These are phyloP conservation scores for Scylla paramamosain DNA, from an alignment of 1,140 invertebrate species.

Conservation along the genomic window DNA sequence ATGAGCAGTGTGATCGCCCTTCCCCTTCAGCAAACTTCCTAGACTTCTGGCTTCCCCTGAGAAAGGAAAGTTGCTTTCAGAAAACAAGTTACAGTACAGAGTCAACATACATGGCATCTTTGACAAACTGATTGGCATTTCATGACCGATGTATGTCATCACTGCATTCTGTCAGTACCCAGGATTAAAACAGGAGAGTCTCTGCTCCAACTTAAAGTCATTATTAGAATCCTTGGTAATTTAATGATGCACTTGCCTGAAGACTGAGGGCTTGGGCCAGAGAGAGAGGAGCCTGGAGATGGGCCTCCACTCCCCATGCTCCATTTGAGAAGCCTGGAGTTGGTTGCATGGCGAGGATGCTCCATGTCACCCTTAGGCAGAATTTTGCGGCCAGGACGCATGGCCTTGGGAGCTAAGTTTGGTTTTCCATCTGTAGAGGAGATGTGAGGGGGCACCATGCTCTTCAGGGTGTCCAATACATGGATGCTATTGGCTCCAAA, in stretches of 20 bases:
- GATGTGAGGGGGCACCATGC: constrained; percentile 68
- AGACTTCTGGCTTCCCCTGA: constrained; percentile 65
- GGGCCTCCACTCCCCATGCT: constrained; percentile 47
- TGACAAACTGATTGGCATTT: no score
- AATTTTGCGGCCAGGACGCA: constrained; percentile 69
- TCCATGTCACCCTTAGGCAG: constrained; percentile 35
- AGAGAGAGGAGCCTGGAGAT: constrained; percentile 62
- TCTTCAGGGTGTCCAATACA: constrained; percentile 64
- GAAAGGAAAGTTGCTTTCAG: not conserved
- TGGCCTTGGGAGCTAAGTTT: constrained; percentile 45
- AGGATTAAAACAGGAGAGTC: no score
- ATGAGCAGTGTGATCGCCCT: not conserved
- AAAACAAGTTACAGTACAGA: not conserved
- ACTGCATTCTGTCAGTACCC: no score
- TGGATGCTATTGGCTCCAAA: constrained; percentile 63
- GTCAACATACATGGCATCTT: not conserved
- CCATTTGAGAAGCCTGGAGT: constrained; percentile 59
- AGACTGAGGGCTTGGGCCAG: constrained; percentile 59
- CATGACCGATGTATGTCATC: no score
- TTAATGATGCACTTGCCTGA: constrained; percentile 44
- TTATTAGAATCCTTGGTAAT: no score
- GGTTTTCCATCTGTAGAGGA: constrained; percentile 61
- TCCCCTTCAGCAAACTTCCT: constrained; percentile 49
- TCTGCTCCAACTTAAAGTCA: no score
- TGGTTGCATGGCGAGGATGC: constrained; percentile 65